Evolutionary conservation across 2,113 vertebrate genomes (phyloP), one percentile per base, ranked within the genome.

Genomic region (Noturus placidus): DNA sequence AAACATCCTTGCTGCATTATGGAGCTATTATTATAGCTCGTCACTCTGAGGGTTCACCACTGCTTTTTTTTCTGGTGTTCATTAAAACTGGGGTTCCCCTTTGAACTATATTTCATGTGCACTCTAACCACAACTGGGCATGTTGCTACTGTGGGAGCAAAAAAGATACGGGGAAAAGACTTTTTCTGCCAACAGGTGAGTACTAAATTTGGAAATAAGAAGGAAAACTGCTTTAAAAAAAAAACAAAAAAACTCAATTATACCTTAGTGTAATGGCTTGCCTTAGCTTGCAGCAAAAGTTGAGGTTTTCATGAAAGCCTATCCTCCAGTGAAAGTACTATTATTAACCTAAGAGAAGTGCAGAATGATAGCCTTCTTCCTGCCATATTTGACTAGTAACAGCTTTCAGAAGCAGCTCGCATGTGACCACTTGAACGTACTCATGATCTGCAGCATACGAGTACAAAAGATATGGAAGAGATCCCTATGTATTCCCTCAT

Each of bases 401-500:
- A 57, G 63, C 54, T 87, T 67, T 78, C 42, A 86, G 46, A 77
- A 83, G 88, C 79, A 90, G 84, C 91, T 93, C 87, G 89, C 70
- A 74, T 46, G 82, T 89, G 92, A 91, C 91, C 86, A 79, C 69
- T 67, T 1, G 33, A 67, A 69, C 22, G n/a, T 50, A 59, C n/a
- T 57, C 74, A 79, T 83, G 85, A 89, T 84, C 82, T 33, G 88
- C 86, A 89, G 11, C 0, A 35, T 59, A 80, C 22, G 87, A 88
- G 54, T 88, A 79, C 89, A 91, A 91, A 92, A 86, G 46, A 79
- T 87, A 69, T 90, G 6, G 59, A 88, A 88, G 86, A 72, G 79
- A 65, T 91, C 87, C 78, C 57, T 33, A 46, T 83, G 88, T 77
- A 91, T 91, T 89, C 89, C 84, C 87, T 86, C 81, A 22, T 92